Conservation (phyloP, 2,888 invertebrate genomes). For the Glaucopsyche alexis region DNA sequence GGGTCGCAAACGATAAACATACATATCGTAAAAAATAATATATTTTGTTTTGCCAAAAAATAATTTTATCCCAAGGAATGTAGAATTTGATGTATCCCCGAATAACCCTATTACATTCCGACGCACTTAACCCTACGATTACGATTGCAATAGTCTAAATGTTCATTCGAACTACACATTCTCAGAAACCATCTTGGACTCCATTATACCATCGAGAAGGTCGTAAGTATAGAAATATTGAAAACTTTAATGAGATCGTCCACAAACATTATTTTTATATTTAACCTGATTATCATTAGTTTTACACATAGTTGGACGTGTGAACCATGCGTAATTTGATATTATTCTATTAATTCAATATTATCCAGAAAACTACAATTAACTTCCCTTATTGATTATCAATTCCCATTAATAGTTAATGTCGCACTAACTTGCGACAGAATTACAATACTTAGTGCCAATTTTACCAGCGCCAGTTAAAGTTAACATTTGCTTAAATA, state of each 20-base stretch:
- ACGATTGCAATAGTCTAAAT: constrained; percentile 60
- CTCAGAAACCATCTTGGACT: constrained; percentile 54
- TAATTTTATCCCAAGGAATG: constrained; percentile 70
- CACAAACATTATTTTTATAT: no score
- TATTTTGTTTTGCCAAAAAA: constrained; percentile 45
- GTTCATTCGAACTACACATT: constrained; percentile 63
- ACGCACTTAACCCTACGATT: constrained; percentile 60
- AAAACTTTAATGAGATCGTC: no score
- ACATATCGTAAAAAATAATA: constrained; percentile 37
- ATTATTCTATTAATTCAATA: background rate
- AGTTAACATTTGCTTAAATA: no score
- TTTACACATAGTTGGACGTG: no score
- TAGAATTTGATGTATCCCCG: constrained; percentile 64
- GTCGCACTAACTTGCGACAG: background rate
- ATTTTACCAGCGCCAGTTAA: no score
- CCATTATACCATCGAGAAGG: constrained; percentile 33
- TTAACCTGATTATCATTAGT: no score
- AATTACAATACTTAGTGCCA: background rate
- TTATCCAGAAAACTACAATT: background rate
- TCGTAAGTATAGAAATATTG: background rate
- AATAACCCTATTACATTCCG: constrained; percentile 55
- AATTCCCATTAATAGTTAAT: background rate
- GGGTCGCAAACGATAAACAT: constrained; percentile 44
- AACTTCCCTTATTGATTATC: background rate
- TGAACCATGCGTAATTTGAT: background rate